Evolutionary conservation across 1,140 invertebrate species (phyloP), one percentile per base, ranked within the genome.

Genomic region (Euwallacea fornicatus): DNA sequence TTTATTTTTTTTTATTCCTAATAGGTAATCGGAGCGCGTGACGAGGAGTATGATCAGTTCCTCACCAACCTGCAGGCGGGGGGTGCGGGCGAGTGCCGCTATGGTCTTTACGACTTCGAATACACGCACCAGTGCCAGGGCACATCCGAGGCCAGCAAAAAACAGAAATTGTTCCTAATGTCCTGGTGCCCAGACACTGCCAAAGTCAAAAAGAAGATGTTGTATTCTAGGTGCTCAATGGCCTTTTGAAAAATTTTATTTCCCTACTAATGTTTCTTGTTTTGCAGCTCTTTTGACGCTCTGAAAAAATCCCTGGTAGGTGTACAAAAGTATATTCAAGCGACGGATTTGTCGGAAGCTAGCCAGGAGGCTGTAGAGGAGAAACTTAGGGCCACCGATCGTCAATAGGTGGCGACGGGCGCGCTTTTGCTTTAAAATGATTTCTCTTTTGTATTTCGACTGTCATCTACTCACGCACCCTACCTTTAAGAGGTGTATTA

Each of bases 191-290:
- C 96, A 42, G 96, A 98, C 84, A 95, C 92, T 81, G 95, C 96
- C 78, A 96, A 95, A 84, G 93, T 98, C 69, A 98, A 97, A 88
- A 97, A 97, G 92, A 98, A 98, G 91, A 98, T 98, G 96, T 91
- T 98, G 87, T 98, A 98, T 86, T 97, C 96, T 74, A 91, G 86
- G 86, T 87, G 75, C 10, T 11, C 10, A 11, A 21, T 41, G 2
- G 13, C 9, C 9, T 50, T 50, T 50, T 33, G 21, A 11, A 50
- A 58, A 16, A 13, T 16, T 13, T 2, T 2, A 6, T 33, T 13
- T 13, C 16, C 7, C 9, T 33, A 3, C 21, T 41, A 8, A 7
- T 11, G 33, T 46, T 71, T 71, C 8, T 58, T 71, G 73, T 66
- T 79, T 73, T 70, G 21, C 81, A 93, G 93, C 87, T 97, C 94